Base-by-base conservation (phyloP, 2,113 vertebrate species). In the Aphyosemion australe region DNA sequence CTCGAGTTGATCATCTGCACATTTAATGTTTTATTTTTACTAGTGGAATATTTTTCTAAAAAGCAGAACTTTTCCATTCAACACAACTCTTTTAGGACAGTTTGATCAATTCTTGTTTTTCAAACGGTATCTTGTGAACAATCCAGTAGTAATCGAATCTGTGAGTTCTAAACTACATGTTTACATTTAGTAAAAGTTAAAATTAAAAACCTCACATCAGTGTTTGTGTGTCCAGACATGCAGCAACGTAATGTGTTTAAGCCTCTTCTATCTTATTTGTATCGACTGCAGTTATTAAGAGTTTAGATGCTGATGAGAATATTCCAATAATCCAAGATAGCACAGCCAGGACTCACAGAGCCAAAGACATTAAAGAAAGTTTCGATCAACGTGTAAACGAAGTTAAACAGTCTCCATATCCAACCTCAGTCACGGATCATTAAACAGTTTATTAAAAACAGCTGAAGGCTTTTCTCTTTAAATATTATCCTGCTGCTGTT, bases 331-430 rank as follows among this genome's bases (percentile, higher is more conserved):
- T 56, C 8, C 2, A n/a, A 42, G 64, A 61, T 16, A 21, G 41
- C 19, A 26, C 5, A 31, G 14, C 34, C 18, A 37, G 6, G 18
- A 58, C 6, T 2, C 12, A 2, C 9, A 18, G 37, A 37, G 34
- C 34, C 18, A 5, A 55, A 61, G 42, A 54, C 54, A 63, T 56
- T 48, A 39, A 61, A 46, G 9, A 51, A 5, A 2, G 41, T 52
- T 20, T 37, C n/a, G 18, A 39, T 47, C 20, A 61, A 52, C 5
- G 8, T 21, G 26, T 54, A 31, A 64, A 51, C 69, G n/a, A 66
- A 66, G 65, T 74, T 48, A 61, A 56, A 70, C 43, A 39, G 41
- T 56, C 74, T 48, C 12, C n/a, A 46, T 43, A 45, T 52, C 26
- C 19, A 6, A 32, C 11, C 18, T 9, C 12, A 45, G 58, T 66